Evolutionary conservation across 2,888 invertebrate genomes (phyloP).

Genomic region (Agrypnus murinus): DNA sequence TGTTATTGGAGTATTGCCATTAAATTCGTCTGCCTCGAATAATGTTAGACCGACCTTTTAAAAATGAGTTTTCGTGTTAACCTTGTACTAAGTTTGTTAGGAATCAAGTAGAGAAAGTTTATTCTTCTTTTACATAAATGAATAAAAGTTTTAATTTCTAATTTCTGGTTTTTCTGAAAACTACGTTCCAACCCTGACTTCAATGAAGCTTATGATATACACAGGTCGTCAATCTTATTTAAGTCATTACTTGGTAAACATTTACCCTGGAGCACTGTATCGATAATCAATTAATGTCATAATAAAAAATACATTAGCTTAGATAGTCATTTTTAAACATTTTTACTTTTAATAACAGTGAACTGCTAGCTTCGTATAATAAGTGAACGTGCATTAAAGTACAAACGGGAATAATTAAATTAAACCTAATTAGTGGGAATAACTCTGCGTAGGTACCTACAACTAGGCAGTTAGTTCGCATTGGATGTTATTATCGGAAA

Average conservation of each 20-base stretch:
- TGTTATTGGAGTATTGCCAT: too few species aligned
- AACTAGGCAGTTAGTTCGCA: too few species aligned
- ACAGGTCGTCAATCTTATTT: slow-evolving; percentile 28
- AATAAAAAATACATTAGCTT: slow-evolving; percentile 27
- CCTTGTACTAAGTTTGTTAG: too few species aligned
- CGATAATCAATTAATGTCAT: slow-evolving; percentile 30
- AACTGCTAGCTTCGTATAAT: background rate
- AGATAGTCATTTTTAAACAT: slow-evolving; percentile 14
- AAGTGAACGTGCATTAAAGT: slow-evolving; percentile 11
- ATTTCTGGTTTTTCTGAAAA: background rate
- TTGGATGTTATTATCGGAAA: too few species aligned
- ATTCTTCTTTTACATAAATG: too few species aligned
- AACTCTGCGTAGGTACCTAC: too few species aligned
- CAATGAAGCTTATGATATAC: slow-evolving; percentile 22
- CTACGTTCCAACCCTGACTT: slow-evolving; percentile 11
- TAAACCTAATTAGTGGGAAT: background rate
- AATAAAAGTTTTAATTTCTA: too few species aligned
- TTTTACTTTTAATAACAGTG: slow-evolving; percentile 14
- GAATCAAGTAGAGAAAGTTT: too few species aligned
- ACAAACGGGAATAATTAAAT: background rate
- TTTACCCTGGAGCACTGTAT: slow-evolving; percentile 17
- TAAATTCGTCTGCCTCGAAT: too few species aligned
- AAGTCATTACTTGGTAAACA: slow-evolving; percentile 29
- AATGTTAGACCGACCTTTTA: too few species aligned
- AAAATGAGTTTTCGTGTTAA: too few species aligned